Evolutionary conservation across 2,888 invertebrate genomes (phyloP).

Genomic region (Campoletis raptor): DNA sequence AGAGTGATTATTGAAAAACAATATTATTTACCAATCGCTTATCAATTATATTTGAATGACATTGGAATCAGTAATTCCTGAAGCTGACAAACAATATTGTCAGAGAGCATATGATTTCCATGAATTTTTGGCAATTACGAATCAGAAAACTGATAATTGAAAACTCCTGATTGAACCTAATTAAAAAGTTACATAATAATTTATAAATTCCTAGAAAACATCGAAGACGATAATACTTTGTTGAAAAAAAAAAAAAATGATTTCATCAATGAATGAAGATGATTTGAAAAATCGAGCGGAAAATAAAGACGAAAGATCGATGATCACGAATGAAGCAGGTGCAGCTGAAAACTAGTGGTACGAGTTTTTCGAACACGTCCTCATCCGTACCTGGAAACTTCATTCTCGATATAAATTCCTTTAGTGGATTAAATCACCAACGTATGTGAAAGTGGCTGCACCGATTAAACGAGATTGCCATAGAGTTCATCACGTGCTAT

Average conservation of each 20-base stretch:
- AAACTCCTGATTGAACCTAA: no score
- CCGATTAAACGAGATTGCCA: conserved; percentile 8
- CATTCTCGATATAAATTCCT: conserved; percentile 15
- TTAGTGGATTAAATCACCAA: conserved; percentile 9
- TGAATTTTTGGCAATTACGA: not conserved
- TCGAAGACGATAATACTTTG: not conserved
- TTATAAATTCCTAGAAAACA: not conserved
- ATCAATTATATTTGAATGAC: not conserved
- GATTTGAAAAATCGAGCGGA: not conserved
- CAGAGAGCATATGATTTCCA: not conserved
- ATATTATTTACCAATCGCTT: not conserved
- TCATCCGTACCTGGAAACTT: conserved; percentile 11
- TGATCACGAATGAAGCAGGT: conserved; percentile 8
- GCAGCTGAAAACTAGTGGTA: conserved; percentile 24
- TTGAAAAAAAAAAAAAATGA: not conserved
- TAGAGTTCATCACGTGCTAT: conserved; percentile 3
- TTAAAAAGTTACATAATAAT: not conserved
- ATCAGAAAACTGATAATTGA: not conserved
- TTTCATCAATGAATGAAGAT: not conserved
- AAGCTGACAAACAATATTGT: no score
- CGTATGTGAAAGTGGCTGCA: conserved; percentile 18
- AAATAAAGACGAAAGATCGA: not conserved
- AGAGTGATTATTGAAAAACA: not conserved
- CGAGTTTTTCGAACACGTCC: conserved; percentile 36
- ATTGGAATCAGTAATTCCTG: not conserved